Evolutionary conservation across 2,113 vertebrate genomes (phyloP).

Genomic region (Melanerpes aurifrons): DNA sequence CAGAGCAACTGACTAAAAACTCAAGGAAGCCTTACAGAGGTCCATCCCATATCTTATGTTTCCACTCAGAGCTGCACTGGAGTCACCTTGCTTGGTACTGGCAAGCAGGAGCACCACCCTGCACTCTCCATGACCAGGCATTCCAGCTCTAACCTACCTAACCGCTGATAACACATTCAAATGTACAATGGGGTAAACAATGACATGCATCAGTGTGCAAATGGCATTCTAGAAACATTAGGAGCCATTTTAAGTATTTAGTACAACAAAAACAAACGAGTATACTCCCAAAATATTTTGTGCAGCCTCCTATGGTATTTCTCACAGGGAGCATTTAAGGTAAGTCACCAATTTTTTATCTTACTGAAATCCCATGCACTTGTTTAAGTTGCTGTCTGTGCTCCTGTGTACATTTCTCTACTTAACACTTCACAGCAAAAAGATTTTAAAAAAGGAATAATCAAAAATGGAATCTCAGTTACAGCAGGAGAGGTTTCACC

Average conservation of each 20-base stretch:
- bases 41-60: not conserved
- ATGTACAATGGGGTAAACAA: not conserved
- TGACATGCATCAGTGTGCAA: not conserved
- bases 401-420: not conserved
- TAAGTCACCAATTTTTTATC: not conserved
- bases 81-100: not conserved
- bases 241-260: not conserved
- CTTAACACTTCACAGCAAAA: not conserved
- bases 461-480: not conserved
- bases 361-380: not conserved
- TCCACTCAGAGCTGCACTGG: not conserved
- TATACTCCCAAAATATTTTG: not conserved
- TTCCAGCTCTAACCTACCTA: not conserved
- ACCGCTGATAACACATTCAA: not conserved
- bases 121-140: not conserved
- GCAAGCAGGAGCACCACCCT: not conserved
- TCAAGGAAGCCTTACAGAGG: not conserved
- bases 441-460: not conserved
- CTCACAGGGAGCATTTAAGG: not conserved
- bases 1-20: not conserved
- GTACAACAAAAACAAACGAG: not conserved
- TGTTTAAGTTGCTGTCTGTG: not conserved
- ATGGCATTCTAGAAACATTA: not conserved
- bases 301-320: not conserved
- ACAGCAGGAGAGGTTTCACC: not conserved